Evolutionary conservation across 2,113 vertebrate genomes (phyloP).

Genomic region (Heterotis niloticus): DNA sequence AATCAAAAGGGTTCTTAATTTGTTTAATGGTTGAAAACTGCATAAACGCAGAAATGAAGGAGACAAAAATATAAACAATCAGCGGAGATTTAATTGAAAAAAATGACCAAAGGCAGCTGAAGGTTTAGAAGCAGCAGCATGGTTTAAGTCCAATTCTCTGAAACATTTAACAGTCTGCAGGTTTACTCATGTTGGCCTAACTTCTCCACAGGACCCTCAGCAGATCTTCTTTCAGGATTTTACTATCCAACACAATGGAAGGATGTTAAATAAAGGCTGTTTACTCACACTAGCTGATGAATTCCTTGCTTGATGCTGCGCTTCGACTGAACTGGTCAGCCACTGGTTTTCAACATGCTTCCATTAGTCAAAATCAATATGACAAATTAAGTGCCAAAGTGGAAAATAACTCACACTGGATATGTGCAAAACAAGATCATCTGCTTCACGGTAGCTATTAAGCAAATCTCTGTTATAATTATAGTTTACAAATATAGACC

Average conservation of each 20-base stretch:
- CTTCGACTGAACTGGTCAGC: not conserved
- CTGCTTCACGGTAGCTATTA: not conserved
- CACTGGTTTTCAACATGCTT: not conserved
- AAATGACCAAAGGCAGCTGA: not conserved
- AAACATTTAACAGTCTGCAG: not conserved
- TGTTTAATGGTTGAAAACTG: not conserved
- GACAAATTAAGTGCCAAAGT: not conserved
- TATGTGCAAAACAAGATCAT: not conserved
- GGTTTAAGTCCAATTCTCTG: not conserved
- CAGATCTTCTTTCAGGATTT: not conserved
- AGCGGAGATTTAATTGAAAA: not conserved
- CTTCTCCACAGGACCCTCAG: not conserved
- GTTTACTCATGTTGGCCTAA: too few species aligned
- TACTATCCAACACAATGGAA: not conserved
- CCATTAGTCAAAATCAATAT: not conserved
- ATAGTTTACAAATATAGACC: too few species aligned
- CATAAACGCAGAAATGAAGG: not conserved
- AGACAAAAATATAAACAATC: not conserved
- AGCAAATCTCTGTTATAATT: too few species aligned
- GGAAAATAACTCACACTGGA: not conserved
- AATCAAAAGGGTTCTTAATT: not conserved
- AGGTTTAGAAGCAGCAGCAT: not conserved
- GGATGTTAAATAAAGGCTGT: not conserved
- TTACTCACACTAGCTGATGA: constrained; percentile 10
- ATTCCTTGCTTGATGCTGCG: not conserved